phyloP scores from a whole-genome alignment of 1,140 invertebrate genomes.

The Drosophila gunungcola region DNA sequence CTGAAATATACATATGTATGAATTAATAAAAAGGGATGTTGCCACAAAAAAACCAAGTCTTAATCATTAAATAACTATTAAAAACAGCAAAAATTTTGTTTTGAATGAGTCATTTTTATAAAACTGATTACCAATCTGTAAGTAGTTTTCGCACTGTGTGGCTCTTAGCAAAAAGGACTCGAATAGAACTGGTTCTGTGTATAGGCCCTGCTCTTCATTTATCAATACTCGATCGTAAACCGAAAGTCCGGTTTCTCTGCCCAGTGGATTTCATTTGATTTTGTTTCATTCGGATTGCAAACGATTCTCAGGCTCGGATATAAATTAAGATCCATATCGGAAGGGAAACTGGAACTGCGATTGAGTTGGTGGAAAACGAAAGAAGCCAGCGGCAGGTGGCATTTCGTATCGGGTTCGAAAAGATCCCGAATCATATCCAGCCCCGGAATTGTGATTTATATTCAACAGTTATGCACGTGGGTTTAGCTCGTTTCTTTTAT shows the following conservation, averaged over 20 bases:
- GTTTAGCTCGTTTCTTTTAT: slow-evolving; percentile 33
- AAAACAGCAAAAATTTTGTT: too few species aligned
- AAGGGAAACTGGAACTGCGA: slow-evolving; percentile 46
- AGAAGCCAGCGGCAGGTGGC: slow-evolving; percentile 51
- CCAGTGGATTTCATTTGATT: slow-evolving; percentile 56
- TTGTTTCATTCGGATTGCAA: slow-evolving; percentile 28
- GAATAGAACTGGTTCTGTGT: slow-evolving; percentile 62
- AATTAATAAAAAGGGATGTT: too few species aligned
- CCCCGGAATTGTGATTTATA: slow-evolving; percentile 65
- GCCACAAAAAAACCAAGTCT: too few species aligned
- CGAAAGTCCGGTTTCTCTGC: slow-evolving; percentile 58
- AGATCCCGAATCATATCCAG: slow-evolving; percentile 23
- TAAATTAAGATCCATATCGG: slow-evolving; percentile 80
- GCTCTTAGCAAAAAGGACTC: slow-evolving; percentile 40
- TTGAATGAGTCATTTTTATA: too few species aligned
- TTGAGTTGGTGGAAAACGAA: slow-evolving; percentile 11
- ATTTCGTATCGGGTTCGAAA: slow-evolving; percentile 40
- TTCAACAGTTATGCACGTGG: slow-evolving; percentile 64
- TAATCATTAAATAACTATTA: not conserved
- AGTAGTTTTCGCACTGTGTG: not conserved
- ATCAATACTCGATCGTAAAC: slow-evolving; percentile 55
- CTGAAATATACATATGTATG: fast-evolving
- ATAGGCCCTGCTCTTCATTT: slow-evolving; percentile 65
- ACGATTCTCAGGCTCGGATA: slow-evolving; percentile 44
- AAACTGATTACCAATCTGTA: not conserved